Evolutionary conservation across 1,140 invertebrate species (phyloP).

Genomic region (Archivesica marissinica): DNA sequence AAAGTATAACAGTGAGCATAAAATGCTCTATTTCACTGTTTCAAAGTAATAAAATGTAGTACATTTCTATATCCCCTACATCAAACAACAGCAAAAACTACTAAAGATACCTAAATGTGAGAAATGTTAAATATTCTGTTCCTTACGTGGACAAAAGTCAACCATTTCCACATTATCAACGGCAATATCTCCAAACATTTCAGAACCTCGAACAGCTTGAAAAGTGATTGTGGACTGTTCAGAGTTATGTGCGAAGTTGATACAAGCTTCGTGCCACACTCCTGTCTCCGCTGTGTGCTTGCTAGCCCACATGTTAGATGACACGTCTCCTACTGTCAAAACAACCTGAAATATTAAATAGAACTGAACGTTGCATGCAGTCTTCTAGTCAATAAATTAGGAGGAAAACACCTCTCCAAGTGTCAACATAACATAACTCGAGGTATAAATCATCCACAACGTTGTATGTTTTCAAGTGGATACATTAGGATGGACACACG

Average conservation of each 20-base stretch:
- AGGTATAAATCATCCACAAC: too few relatives aligned
- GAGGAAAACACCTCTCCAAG: too few relatives aligned
- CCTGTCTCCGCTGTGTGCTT: background rate
- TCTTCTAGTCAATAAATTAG: too few relatives aligned
- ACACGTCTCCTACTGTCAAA: background rate
- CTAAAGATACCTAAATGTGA: background rate
- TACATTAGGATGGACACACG: background rate
- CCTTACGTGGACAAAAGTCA: background rate
- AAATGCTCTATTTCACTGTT: background rate
- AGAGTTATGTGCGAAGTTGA: background rate
- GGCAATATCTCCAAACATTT: background rate
- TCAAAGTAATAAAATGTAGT: too few relatives aligned
- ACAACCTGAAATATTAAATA: background rate
- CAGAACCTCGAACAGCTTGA: background rate
- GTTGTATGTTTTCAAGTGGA: too few relatives aligned
- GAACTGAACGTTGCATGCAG: background rate
- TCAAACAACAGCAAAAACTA: background rate
- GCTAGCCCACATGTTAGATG: background rate
- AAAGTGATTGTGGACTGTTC: background rate
- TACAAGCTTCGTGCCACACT: background rate
- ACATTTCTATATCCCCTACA: background rate
- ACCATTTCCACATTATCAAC: conserved; percentile 4
- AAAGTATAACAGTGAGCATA: background rate
- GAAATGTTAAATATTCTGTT: background rate
- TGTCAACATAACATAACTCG: too few relatives aligned